phyloP scores from a whole-genome alignment of 1,140 invertebrate species.

The Schlechtendalia chinensis region DNA sequence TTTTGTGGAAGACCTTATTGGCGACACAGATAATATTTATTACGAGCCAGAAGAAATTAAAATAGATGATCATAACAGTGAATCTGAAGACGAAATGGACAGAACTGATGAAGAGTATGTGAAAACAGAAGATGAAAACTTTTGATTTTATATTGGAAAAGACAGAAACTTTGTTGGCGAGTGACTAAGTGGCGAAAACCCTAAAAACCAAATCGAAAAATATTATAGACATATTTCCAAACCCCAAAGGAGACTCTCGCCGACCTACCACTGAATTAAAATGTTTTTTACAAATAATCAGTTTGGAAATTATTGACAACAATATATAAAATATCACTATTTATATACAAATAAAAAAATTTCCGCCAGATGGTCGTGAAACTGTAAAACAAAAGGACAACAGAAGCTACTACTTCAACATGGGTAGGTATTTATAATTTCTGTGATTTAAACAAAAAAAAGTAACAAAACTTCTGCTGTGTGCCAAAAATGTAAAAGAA shows the following conservation, averaged over 20 bases:
- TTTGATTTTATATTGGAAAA: background rate
- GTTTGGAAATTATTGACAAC: background rate
- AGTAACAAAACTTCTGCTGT: too few species aligned
- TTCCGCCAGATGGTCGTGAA: background rate
- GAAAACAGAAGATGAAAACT: background rate
- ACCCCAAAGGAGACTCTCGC: background rate
- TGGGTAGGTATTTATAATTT: too few species aligned
- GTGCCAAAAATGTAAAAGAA: too few species aligned
- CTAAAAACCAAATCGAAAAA: background rate
- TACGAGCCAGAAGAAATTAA: background rate
- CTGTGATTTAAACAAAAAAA: too few species aligned
- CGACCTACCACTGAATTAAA: background rate
- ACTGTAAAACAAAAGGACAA: too few species aligned
- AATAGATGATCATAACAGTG: background rate
- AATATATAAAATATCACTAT: background rate
- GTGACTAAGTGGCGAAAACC: background rate
- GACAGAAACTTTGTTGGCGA: background rate
- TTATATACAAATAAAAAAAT: background rate
- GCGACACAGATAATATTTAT: background rate
- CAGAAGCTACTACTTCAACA: too few species aligned
- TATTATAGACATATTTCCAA: background rate
- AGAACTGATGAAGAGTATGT: background rate
- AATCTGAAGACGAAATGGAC: conserved; percentile 1
- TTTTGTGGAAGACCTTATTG: background rate
- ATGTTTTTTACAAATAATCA: background rate